These are phyloP conservation scores for Todiramphus chloris DNA, from an alignment of 2,113 vertebrate genomes.

Conservation along the genomic window DNA sequence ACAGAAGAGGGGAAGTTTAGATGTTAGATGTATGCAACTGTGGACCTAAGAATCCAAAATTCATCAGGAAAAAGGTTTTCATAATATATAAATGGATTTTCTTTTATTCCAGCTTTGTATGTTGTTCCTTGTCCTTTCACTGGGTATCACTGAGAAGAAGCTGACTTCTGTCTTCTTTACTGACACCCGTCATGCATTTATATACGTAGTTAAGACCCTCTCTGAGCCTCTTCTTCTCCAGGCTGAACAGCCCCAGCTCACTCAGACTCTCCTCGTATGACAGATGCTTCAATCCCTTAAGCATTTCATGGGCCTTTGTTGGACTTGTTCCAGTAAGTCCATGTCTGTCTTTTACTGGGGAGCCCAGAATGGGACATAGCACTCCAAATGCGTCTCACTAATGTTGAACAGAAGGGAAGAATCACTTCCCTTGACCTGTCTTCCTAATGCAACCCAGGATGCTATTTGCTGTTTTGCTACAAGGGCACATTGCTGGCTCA, in stretches of 20 bases:
- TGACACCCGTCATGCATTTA: neutral
- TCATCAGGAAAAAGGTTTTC: neutral
- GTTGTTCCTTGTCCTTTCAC: neutral
- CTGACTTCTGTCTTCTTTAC: neutral
- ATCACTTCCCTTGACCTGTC: neutral
- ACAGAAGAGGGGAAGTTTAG: neutral
- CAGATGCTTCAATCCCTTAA: neutral
- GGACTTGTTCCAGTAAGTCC: neutral
- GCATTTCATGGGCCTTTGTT: neutral
- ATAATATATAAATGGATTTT: neutral
- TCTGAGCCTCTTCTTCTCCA: neutral
- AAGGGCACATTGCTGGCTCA: neutral
- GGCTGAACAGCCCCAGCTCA: neutral
- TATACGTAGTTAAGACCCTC: accelerated
- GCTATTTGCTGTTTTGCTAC: accelerated
- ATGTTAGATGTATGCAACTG: accelerated
- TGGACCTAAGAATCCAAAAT: neutral
- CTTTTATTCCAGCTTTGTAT: neutral
- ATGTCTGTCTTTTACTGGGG: neutral
- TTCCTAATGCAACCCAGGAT: neutral
- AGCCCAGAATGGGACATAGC: neutral
- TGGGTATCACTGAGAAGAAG: neutral
- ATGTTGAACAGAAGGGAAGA: neutral
- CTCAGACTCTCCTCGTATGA: neutral
- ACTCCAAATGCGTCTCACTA: neutral